Base-by-base conservation (phyloP, 2,888 invertebrate genomes). In the Trilocha varians region DNA sequence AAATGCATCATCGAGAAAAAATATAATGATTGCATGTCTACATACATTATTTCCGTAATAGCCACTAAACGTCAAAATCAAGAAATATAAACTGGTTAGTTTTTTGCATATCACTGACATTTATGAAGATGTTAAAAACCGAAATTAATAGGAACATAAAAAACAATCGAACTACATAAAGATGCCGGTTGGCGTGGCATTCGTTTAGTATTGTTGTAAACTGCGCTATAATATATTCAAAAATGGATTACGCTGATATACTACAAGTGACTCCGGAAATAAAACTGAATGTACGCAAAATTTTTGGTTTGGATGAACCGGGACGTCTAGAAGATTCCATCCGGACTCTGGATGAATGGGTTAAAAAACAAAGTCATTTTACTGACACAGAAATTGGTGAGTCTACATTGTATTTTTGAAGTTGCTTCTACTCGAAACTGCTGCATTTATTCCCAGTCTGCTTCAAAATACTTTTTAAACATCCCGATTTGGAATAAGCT, bases 261-360 rank as follows among this genome's bases (percentile, higher is more conserved):
- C 25, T n/a, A n/a, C n/a, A n/a, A n/a, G 25, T 25, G 25, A 2
- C 25, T 25, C 2, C 25, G 25, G 25, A 25, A 25, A 25, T 11
- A 3, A 25, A 25, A 25, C 25, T 6, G n/a, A 16, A 25, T 16
- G 40, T 40, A 5, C 25, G 40, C 1, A 32, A 40, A 13, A 5
- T 14, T 6, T 36, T 40, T 13, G 32, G 32, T 13, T 36, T 35
- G n/a, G 32, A 15, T 36, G 25, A 40, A 6, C 15, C 35, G 38
- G 53, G 52, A 1, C 66, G 65, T 48, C 32, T 70, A 1, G 49
- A 42, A 0, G 44, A 48, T 3, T 49, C 63, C n/a, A 42, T 68
- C 11, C 16, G 48, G 6, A 50, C 64, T 1, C 59, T 55, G 6
- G 41, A 65, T 8, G 54, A 62, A 0, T 75, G 74, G 75, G n/a